Evolutionary conservation across 2,797 vertebrate species (phyloP), one percentile per base, ranked within the genome.

Genomic region (Microcaecilia unicolor): DNA sequence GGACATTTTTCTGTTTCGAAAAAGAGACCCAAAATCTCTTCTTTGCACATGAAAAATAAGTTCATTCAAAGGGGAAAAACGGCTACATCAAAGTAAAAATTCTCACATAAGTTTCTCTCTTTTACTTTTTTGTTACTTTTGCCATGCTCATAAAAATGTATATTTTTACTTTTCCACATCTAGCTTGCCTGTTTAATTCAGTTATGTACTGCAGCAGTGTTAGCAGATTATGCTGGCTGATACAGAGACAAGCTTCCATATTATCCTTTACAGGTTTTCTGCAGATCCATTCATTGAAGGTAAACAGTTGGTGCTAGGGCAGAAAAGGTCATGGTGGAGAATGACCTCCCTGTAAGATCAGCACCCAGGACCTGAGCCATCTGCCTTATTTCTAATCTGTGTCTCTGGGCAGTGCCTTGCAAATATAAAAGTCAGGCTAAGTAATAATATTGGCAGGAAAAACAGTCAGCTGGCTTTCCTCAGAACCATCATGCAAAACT

Each of bases 341-440:
- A 11, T 22, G 20, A 34, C 1, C 18, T 22, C 28, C 34, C n/a
- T 41, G 22, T 11, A 8, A 23, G 36, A 25, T 33, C 14, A 44
- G 0, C 22, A 21, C n/a, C 15, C 27, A 38, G 43, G 20, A 16
- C 33, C 18, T 39, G 29, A 12, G 19, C 25, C 10, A 14, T 31
- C 38, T 38, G 7, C 16, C 22, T 20, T 7, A 26, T 36, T 6
- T 27, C 2, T 0, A 4, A 10, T 10, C 1, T 11, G 0, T 8
- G 16, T 34, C 26, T 16, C 26, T 12, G 29, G 18, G 4, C 15
- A 12, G 34, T 21, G 29, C 23, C 33, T 22, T n/a, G n/a, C n/a
- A n/a, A 15, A 16, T 21, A 21, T 4, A 28, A 21, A 39, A 39
- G 24, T 17, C 2, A 40, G 35, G 18, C 27, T 14, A 37, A 23